Base-by-base conservation (phyloP, 2,888 invertebrate genomes). In the Gryllus longicercus region DNA sequence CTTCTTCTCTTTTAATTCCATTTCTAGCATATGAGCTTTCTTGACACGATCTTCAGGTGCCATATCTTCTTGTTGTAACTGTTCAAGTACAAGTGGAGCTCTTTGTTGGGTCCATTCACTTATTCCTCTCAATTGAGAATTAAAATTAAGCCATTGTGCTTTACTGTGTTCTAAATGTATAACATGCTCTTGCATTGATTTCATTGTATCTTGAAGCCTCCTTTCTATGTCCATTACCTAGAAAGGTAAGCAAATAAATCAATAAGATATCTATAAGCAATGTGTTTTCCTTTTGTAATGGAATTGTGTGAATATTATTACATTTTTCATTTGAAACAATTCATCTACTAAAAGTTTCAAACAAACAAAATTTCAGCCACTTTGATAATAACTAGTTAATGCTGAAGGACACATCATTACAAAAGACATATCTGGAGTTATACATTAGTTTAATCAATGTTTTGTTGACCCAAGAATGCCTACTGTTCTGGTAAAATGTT, bases 41-140 rank as follows among this genome's bases (percentile, higher is more conserved):
- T 90, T 89, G 0, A 96, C 93, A 84, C 94, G 91, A 84, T 96
- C 95, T 87, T 96, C 95, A 0, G 97, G 96, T 8, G 94, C 92
- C n/a, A 93, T 91, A 80, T 93, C 92, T 84, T 94, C 92, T 74
- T 93, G 92, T 82, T 94, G 92, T 50, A 96, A 90, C 76, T 93
- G 92, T 83, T 93, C 91, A 80, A 96, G 90, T 16, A 92, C 87
- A 80, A 92, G 91, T 0, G 96, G 95, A 21, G 94, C 95, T 84
- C 91, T 92, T 85, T 93, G 93, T 79, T 92, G 91, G 25, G 94
- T 93, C 96, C 96, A 96, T 82, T 91, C 91, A 84, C 94, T 92
- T 16, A 97, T 89, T 82, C 94, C 93, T 51, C 91, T 91, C 18
- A 97, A 88, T 84, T 93, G 92, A 4, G 91, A 89, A 85, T 95